Evolutionary conservation across 2,888 invertebrate genomes (phyloP), one percentile per base, ranked within the genome.

Genomic region (Frankliniella fusca): DNA sequence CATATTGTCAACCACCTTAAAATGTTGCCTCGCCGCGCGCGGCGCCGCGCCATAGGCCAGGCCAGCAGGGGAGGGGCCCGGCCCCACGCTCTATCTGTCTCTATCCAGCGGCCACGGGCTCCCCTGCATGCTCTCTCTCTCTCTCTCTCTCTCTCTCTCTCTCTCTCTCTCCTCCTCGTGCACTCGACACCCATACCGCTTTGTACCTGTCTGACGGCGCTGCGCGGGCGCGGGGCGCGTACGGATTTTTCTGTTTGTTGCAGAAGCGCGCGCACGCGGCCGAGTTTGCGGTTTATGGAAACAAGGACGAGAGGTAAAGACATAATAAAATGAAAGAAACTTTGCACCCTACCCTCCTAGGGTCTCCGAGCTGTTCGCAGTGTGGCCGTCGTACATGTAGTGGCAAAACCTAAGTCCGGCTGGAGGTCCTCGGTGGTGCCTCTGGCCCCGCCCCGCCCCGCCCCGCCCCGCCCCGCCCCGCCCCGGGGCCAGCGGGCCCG

Each of bases 1-100:
- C 61, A 61, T 15, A 61, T 23, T 76, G 70, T 27, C 70, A 76
- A 76, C 70, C 27, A 76, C 70, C 23, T 76, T 76, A 76, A 76
- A 76, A 27, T 76, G 70, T 76, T 10, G 70, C 70, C n/a, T 18
- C 61, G 61, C 61, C 61, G 61, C 38, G 3, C 38, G 38, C 38
- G 3, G 38, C 38, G 38, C 38, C 38, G 3, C 38, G 38, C 38
- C 38, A 2, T n/a, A 2, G 38, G 3, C 38, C 38, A 2, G 38
- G 3, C 38, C 38, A 2, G 38, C 38, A n/a, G n/a, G n/a, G n/a
- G n/a, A n/a, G n/a, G n/a, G n/a, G n/a, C 38, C 38, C 38, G 38
- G 38, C 38, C 38, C 3, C 38, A 38, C 5, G 38, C 38, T 38
- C 38, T 38, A 38, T 38, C 38, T 38, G 38, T 38, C 38, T 38